These are phyloP conservation scores for Brachionus calyciflorus DNA, from an alignment of 1,140 invertebrate species.

Conservation along the genomic window DNA sequence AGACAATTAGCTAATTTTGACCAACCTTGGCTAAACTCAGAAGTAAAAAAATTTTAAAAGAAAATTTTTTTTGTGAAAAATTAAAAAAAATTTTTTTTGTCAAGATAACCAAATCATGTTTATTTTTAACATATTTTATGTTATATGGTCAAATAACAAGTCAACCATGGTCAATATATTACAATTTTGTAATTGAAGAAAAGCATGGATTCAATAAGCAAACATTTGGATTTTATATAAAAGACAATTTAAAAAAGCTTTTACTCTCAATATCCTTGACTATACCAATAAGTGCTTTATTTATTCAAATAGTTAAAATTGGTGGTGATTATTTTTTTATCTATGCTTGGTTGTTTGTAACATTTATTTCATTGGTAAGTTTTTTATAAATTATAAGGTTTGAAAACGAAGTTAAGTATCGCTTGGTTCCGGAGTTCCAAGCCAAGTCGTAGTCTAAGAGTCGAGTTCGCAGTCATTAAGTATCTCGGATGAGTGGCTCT, in stretches of 20 bases:
- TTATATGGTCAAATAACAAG: slow-evolving; percentile 60
- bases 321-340: slow-evolving; percentile 83
- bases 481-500: too few species aligned
- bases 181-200: slow-evolving; percentile 91
- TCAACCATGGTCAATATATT: slow-evolving; percentile 82
- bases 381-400: not conserved
- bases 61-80: too few species aligned
- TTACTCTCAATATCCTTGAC: slow-evolving; percentile 73
- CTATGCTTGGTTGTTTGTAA: slow-evolving; percentile 81
- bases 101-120: slow-evolving; percentile 18
- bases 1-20: not conserved
- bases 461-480: too few species aligned
- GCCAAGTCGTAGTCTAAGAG: too few species aligned
- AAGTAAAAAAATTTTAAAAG: not conserved
- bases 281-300: slow-evolving; percentile 73
- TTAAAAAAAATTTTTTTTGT: not conserved
- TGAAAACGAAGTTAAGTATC: not conserved
- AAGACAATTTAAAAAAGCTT: slow-evolving; percentile 85
- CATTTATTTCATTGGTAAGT: slow-evolving; percentile 26
- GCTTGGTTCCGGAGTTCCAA: too few species aligned
- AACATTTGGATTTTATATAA: slow-evolving; percentile 84
- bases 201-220: slow-evolving; percentile 96
- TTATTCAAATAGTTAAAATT: slow-evolving; percentile 82
- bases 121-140: slow-evolving; percentile 10
- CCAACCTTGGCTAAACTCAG: not conserved